Base-by-base conservation (phyloP, 2,888 invertebrate genomes). In the Hylaea fasciaria region DNA sequence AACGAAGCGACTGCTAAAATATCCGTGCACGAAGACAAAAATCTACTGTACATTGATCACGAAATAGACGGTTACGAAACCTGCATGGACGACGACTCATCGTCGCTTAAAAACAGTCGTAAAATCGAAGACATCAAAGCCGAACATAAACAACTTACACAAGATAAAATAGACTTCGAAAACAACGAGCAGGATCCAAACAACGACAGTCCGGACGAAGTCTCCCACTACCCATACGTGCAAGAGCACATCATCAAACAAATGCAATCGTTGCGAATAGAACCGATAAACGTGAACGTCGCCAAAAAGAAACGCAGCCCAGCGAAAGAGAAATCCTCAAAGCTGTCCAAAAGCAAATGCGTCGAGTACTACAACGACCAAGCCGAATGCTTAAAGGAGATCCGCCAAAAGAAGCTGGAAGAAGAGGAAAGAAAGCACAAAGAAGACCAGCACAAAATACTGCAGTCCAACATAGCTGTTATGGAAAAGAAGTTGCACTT, bases 301-400 rank as follows among this genome's bases (percentile, higher is more conserved):
- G 72, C 80, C 55, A 80, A 78, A 62, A 90, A 86, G 68, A 87
- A 58, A 35, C 47, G 82, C 65, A 91, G 89, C 74, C 91, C 91
- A 12, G 86, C 84, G 0, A 91, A 62, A 41, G 57, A 22, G 0
- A 58, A 58, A 48, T 12, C 32, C 1, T 3, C 35, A 7, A 62
- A 89, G 65, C 84, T 88, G 78, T 85, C 88, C 78, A 91, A 88
- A 64, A 80, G 70, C 48, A 77, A 83, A 71, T 89, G 88, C 68
- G 88, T 93, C 32, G 94, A 94, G 78, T 94, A 94, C 69, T 94
- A 94, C 80, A 94, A 94, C 79, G 95, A 94, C 67, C 94, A 94
- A 79, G 94, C 93, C 51, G 94, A 94, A 69, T 94, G 94, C 69
- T 81, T 94, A 48, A 93, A 94, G 75, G 93, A 93, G 68, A 91